Evolutionary conservation across 2,797 vertebrate species (phyloP).

Genomic region (Zenarchopterus dispar): DNA sequence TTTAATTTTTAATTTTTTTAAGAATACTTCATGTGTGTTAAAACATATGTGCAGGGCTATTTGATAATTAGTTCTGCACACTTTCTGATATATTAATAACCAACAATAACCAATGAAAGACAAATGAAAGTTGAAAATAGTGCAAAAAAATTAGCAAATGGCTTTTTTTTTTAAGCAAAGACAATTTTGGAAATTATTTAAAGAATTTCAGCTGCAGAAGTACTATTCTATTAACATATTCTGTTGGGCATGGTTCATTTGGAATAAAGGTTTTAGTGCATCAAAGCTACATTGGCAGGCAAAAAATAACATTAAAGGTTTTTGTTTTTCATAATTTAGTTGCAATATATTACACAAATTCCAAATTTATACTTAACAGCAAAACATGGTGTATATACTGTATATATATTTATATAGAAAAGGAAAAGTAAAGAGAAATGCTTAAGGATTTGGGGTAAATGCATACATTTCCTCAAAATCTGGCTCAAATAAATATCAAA

Average conservation of each 20-base stretch:
- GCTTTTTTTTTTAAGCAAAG: slow-evolving; percentile 50
- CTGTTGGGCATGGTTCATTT: slow-evolving; percentile 68
- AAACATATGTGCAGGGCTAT: slow-evolving; percentile 48
- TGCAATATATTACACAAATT: slow-evolving; percentile 87
- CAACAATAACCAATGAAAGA: slow-evolving; percentile 22
- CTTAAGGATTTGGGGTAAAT: slow-evolving; percentile 74
- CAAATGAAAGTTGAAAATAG: slow-evolving; percentile 66
- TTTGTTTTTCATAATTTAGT: slow-evolving; percentile 85
- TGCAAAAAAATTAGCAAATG: slow-evolving; percentile 76
- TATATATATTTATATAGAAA: slow-evolving; percentile 56
- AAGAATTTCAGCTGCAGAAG: slow-evolving; percentile 33
- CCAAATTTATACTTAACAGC: slow-evolving; percentile 83
- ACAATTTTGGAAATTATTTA: slow-evolving; percentile 57
- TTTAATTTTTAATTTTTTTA: slow-evolving; percentile 1
- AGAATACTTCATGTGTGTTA: slow-evolving; percentile 58
- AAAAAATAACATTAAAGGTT: slow-evolving; percentile 83
- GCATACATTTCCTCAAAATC: slow-evolving; percentile 74
- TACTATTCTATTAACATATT: slow-evolving; percentile 52
- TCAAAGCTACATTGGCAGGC: slow-evolving; percentile 85
- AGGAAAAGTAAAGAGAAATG: slow-evolving; percentile 69
- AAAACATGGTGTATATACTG: slow-evolving; percentile 70
- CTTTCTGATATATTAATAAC: slow-evolving; percentile 41
- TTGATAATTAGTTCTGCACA: slow-evolving; percentile 41
- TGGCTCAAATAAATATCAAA: slow-evolving; percentile 88
- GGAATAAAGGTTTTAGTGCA: slow-evolving; percentile 85